Percentiles rank a stretch among this genome's conserved stretches.
Evolutionary conservation across 2,113 vertebrate species (phyloP).

Genomic region (Nesoenas mayeri): DNA sequence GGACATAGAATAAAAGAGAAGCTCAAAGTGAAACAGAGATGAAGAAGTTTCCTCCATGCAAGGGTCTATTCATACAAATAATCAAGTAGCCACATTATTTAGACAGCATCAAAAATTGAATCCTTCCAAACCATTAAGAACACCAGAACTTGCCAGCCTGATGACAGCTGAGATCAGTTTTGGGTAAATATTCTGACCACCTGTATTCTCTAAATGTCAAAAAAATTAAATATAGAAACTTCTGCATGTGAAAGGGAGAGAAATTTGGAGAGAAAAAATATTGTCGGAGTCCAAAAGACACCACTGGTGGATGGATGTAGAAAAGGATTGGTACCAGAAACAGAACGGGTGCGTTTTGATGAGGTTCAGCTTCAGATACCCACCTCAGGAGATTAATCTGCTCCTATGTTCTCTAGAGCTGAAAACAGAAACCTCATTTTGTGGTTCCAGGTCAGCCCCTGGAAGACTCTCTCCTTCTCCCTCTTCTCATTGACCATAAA

Average conservation of each 20-base stretch:
- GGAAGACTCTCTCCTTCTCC: not conserved
- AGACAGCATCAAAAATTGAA: not conserved
- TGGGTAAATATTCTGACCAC: not conserved
- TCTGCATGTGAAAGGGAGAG: not conserved
- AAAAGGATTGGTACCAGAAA: not conserved
- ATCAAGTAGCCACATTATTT: not conserved
- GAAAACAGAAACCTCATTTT: not conserved
- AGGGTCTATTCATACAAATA: not conserved
- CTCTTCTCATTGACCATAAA: not conserved
- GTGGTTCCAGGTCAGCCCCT: not conserved
- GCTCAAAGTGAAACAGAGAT: not conserved
- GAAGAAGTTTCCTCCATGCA: not conserved
- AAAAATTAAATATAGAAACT: not conserved
- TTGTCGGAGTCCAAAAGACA: not conserved
- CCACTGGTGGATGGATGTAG: not conserved
- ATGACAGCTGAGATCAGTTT: not conserved
- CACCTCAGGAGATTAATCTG: not conserved
- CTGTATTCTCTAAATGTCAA: not conserved
- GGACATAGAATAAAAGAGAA: not conserved
- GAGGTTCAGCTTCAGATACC: not conserved
- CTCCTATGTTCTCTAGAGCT: not conserved
- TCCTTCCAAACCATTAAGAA: not conserved
- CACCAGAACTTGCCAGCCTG: not conserved
- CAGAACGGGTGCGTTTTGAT: not conserved
- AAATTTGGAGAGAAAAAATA: not conserved